Percentiles rank a stretch among this genome's conserved stretches.
Conservation (phyloP, 2,888 invertebrate genomes). For the Antheraea yamamai region DNA sequence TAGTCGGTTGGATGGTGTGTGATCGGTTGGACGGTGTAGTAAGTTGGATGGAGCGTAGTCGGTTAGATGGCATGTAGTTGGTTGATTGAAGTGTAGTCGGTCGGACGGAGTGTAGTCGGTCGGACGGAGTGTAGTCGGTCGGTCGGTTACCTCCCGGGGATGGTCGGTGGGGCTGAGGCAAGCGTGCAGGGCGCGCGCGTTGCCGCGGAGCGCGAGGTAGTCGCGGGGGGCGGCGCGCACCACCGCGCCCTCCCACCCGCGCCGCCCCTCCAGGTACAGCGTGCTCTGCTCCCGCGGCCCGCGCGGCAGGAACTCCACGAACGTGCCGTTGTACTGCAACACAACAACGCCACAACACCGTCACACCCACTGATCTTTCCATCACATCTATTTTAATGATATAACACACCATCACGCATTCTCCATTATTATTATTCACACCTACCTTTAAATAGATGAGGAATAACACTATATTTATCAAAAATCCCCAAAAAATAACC, state of each 20-base stretch:
- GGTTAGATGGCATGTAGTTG: no score
- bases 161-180: constrained; percentile 90
- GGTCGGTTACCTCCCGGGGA: constrained; percentile 85
- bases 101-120: no score
- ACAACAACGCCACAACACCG: constrained; percentile 19
- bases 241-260: constrained; percentile 88
- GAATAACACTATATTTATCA: no score
- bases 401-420: no score
- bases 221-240: constrained; percentile 90
- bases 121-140: no score
- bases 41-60: no score
- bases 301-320: constrained; percentile 85
- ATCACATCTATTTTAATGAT: background rate
- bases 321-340: constrained; percentile 87
- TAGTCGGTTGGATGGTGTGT: no score
- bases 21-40: no score
- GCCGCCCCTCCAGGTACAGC: constrained; percentile 86
- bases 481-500: no score
- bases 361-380: background rate
- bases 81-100: no score
- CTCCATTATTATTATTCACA: no score
- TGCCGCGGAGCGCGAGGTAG: constrained; percentile 84
- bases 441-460: no score
- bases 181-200: constrained; percentile 84
- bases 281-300: constrained; percentile 85